A percentile compares a stretch with the other conserved stretches of the same genome.
Evolutionary conservation across 1,140 invertebrate species (phyloP).

Genomic region (Batillaria attramentaria): DNA sequence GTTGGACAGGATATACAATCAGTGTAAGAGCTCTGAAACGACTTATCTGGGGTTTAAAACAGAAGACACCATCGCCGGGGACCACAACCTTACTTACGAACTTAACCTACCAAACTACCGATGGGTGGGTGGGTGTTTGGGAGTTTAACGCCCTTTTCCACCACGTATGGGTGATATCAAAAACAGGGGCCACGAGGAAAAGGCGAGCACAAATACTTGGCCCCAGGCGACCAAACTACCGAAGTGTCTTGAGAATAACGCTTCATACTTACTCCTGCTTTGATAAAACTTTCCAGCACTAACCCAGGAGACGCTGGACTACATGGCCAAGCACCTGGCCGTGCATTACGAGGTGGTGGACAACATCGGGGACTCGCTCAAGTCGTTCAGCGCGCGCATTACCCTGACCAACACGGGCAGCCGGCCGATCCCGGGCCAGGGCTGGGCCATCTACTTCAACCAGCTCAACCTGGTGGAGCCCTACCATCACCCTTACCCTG

Average conservation of each 20-base stretch:
- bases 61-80: too few species aligned
- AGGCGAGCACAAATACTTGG: background rate
- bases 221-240: too few species aligned
- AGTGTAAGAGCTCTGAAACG: too few species aligned
- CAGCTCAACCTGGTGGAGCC: conserved; percentile 58
- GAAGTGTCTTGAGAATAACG: too few species aligned
- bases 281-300: conserved; percentile 12
- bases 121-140: too few species aligned
- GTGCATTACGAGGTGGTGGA: conserved; percentile 49
- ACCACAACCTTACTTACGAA: too few species aligned
- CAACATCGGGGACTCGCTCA: conserved; percentile 48
- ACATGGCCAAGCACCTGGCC: conserved; percentile 46
- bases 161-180: too few species aligned
- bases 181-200: background rate
- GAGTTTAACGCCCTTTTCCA: too few species aligned
- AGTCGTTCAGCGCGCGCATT: conserved; percentile 49
- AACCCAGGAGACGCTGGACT: conserved; percentile 41
- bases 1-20: too few species aligned
- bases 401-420: conserved; percentile 55
- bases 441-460: conserved; percentile 60
- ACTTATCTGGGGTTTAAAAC: too few species aligned
- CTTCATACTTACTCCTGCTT: background rate
- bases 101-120: too few species aligned
- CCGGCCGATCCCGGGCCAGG: conserved; percentile 31
- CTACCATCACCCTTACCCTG: conserved; percentile 42